Base-by-base conservation (phyloP, 2,888 invertebrate species). In the Stratiomys singularior region DNA sequence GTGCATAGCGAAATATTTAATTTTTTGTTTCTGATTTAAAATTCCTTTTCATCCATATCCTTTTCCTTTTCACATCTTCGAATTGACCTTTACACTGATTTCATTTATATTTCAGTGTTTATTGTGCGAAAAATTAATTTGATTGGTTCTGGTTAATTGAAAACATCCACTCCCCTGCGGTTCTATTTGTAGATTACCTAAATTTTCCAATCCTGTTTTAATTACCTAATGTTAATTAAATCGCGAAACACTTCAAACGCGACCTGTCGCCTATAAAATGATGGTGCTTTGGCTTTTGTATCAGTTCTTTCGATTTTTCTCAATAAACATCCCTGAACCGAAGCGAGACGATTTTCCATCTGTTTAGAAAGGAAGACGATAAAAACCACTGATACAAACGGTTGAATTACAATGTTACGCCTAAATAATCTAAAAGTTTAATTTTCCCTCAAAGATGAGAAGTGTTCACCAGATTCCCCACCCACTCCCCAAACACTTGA, bases 361-460 rank as follows among this genome's bases (percentile, higher is more conserved):
- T 37, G 52, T 4, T 52, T 9, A 52, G 52, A 52, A n/a, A n/a
- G 15, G 15, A 52, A 13, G 15, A 52, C 4, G 15, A 18, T 15
- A 52, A 3, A 52, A 52, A 18, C 52, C 52, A 52, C 4, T 9
- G 52, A 52, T 66, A 28, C 30, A 66, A 66, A 18, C 37, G 30
- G 28, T n/a, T n/a, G 11, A 18, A 18, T 30, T 44, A 37, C 15
- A 37, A 66, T 66, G 44, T 37, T 66, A 30, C 27, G 66, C 66
- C 37, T 37, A 25, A 66, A 66, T 66, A 30, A 27, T 30, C 37
- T 28, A 1, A 37, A 66, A 66, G 37, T 66, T 66, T 66, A 28
- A 66, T 66, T 66, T 44, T 13, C 37, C 66, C 44, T n/a, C 66
- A 30, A 37, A 66, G 27, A 66, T 30, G n/a, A 27, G 66, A 13